phyloP scores from a whole-genome alignment of 2,888 invertebrate species.

The Melieria omissa region DNA sequence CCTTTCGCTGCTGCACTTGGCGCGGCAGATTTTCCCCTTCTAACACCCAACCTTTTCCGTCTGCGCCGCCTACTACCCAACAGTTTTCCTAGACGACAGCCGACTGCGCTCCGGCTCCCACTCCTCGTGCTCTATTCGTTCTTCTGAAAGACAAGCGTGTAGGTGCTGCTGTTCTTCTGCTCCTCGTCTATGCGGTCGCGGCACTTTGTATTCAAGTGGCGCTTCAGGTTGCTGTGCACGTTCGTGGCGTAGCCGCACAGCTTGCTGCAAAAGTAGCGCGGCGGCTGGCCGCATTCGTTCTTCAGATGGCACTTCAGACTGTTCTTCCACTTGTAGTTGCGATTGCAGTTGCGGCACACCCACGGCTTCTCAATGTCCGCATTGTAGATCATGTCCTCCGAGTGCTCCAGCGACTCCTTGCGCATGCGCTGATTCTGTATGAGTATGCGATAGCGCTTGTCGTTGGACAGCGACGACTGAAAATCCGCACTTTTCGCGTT shows the following conservation, averaged over 20 bases:
- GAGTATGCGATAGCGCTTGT: constrained; percentile 65
- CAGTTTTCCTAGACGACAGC: too few species aligned
- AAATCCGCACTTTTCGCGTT: constrained; percentile 46
- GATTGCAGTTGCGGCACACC: constrained; percentile 76
- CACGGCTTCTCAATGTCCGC: constrained; percentile 67
- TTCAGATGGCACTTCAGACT: constrained; percentile 78
- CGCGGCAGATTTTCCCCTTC: not conserved
- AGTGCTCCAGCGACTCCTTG: constrained; percentile 65
- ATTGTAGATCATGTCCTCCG: constrained; percentile 67
- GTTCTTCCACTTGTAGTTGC: constrained; percentile 80
- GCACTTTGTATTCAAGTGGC: constrained; percentile 67
- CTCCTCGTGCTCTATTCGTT: constrained; percentile 49
- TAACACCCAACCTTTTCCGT: too few species aligned
- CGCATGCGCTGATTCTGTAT: constrained; percentile 66
- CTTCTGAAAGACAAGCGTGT: constrained; percentile 59
- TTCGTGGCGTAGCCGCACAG: constrained; percentile 67
- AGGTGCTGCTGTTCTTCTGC: constrained; percentile 44
- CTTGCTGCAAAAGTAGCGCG: constrained; percentile 66
- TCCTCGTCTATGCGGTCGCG: constrained; percentile 63
- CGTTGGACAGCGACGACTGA: constrained; percentile 56
- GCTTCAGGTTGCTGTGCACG: constrained; percentile 67
- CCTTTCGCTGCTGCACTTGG: not conserved
- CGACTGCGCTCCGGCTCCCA: constrained; percentile 25
- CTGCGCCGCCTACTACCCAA: too few species aligned
- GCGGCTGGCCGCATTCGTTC: constrained; percentile 74